Evolutionary conservation across 2,797 vertebrate species (phyloP).

Genomic region (Diglossa cyanea): DNA sequence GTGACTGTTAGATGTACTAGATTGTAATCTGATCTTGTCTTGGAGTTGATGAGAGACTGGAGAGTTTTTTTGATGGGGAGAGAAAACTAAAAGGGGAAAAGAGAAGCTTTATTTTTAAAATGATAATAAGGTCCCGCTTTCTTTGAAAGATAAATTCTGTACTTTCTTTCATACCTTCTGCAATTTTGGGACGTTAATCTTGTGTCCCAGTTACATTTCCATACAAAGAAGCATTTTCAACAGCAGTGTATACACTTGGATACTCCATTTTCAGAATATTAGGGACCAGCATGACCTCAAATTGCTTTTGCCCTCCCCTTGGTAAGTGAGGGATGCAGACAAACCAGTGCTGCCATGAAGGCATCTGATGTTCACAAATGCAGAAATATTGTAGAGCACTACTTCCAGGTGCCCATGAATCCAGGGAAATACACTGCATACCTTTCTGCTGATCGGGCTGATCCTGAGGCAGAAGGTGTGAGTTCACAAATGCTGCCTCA

Average conservation of each 20-base stretch:
- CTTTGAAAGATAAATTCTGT: not conserved
- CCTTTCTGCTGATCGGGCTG: not conserved
- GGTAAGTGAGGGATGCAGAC: not conserved
- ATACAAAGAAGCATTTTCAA: not conserved
- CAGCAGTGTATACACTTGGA: not conserved
- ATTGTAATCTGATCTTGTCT: not conserved
- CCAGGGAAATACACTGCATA: not conserved
- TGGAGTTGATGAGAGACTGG: not conserved
- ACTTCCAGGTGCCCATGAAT: rapidly evolving
- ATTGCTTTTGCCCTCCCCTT: not conserved
- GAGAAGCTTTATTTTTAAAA: not conserved
- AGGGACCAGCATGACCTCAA: not conserved
- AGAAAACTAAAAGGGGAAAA: not conserved
- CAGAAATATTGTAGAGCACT: not conserved
- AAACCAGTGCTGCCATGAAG: not conserved
- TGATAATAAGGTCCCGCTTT: not conserved
- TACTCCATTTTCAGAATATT: not conserved
- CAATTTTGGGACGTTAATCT: not conserved
- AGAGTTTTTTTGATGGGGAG: not conserved
- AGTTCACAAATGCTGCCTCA: not conserved
- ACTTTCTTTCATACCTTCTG: not conserved
- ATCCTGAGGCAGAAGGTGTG: not conserved
- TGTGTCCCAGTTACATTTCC: not conserved
- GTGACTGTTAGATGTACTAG: not conserved
- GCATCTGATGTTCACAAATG: not conserved